Base-by-base conservation (phyloP, 1,140 invertebrate genomes). In the Pinna nobilis region DNA sequence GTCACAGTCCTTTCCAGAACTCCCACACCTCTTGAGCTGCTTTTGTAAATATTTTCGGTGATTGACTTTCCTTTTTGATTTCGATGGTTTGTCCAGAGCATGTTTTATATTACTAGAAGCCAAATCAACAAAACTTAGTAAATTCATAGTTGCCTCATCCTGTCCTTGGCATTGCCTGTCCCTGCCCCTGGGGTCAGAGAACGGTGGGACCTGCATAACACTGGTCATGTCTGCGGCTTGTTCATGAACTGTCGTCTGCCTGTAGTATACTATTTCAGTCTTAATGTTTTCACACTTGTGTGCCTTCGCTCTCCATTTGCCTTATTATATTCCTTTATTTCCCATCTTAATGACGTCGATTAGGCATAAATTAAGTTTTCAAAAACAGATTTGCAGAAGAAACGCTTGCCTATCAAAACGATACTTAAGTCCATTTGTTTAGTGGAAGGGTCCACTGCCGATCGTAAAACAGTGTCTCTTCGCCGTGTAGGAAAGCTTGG, bases 1-100 rank as follows among this genome's bases (percentile, higher is more conserved):
- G 15, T 66, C 66, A 9, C 59, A 32, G 50, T 68, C 61, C 60
- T 65, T 65, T 1, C 73, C 55, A 9, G 78, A 71, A 39, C 37
- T 64, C 18, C 69, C 70, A 55, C 83, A 83, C 9, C 78, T 60
- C 65, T 86, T 87, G n/a, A 87, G 64, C 41, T 87, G 84, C 71
- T 87, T 87, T 69, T 86, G 86, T 35, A 87, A 72, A 73, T 87
- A 87, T 71, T 86, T 87, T 39, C 86, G 65, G 49, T 87, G 86
- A 59, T 87, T 87, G 20, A 87, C 83, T 50, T 84, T 85, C 23
- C 86, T 66, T 77, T 86, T 86, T 32, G 77, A 86, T 51, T 83
- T 83, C 1, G 70, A 70, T 11, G 84, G 82, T 71, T 80, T 79
- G 63, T 85, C 82, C 35, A 85, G 65, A 28, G 84, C 84, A 11